A percentile compares a stretch with the other conserved stretches of the same genome.
Conservation (phyloP, 2,113 vertebrate species). For the Formicarius rufipectus region DNA sequence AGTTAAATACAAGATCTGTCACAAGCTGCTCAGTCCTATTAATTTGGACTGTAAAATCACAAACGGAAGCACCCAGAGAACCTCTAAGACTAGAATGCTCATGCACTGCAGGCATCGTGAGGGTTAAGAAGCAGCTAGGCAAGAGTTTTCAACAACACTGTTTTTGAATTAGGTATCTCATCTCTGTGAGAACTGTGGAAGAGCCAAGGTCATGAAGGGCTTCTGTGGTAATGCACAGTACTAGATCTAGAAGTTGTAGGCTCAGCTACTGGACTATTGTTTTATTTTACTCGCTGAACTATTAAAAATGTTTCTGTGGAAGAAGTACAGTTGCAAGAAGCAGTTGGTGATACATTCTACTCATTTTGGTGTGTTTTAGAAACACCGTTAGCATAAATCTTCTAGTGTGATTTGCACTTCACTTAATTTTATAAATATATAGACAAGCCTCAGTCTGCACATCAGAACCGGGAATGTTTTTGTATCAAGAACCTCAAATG, state of each 20-base stretch:
- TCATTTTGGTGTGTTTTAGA: conserved; percentile 73
- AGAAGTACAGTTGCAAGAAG: conserved; percentile 49
- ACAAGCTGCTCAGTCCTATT: neutral
- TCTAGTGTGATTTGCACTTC: conserved; percentile 73
- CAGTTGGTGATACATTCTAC: conserved; percentile 70
- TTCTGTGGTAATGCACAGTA: neutral
- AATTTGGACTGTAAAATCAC: neutral
- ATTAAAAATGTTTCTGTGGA: conserved; percentile 60
- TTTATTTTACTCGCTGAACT: conserved; percentile 30
- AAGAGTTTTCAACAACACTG: conserved; percentile 9
- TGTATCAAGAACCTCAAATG: conserved; percentile 73
- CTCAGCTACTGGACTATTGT: neutral
- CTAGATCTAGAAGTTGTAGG: neutral
- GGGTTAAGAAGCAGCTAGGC: conserved; percentile 27
- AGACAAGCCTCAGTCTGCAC: conserved; percentile 73
- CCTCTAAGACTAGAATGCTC: neutral
- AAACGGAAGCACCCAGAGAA: neutral
- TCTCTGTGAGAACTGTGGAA: neutral
- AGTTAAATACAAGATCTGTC: neutral
- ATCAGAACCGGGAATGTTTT: conserved; percentile 73
- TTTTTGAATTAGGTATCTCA: conserved; percentile 33
- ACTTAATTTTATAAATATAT: conserved; percentile 75
- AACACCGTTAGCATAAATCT: conserved; percentile 73
- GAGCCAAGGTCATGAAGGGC: neutral
- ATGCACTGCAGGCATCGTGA: neutral